Percentiles rank a stretch among this genome's conserved stretches.
Conservation (phyloP, 2,797 vertebrate genomes). For the Lutjanus argentimaculatus region DNA sequence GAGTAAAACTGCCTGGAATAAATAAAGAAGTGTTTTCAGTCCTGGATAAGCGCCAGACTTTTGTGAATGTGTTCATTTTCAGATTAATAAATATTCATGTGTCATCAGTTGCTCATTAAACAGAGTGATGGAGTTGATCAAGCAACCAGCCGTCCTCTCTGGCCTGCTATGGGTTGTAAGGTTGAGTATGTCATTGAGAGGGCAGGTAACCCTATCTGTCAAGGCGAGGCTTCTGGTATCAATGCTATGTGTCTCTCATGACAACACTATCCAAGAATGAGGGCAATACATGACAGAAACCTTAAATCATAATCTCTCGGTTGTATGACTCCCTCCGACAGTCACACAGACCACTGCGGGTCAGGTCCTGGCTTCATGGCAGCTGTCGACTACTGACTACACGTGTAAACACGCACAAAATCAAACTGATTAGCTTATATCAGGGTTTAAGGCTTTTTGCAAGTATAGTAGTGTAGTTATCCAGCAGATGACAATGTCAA, state of each 20-base stretch:
- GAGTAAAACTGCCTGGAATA: not conserved
- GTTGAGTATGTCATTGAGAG: conserved; percentile 36
- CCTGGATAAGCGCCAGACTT: not conserved
- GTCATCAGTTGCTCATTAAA: conserved; percentile 36
- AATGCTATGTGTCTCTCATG: conserved; percentile 63
- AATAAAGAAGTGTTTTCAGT: conserved; percentile 9
- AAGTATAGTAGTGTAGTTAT: too few species aligned
- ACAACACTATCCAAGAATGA: conserved; percentile 68
- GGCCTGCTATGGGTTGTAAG: conserved; percentile 1
- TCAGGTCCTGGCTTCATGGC: not conserved
- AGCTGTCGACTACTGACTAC: not conserved
- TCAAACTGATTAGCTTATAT: not conserved
- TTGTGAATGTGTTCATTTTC: not conserved
- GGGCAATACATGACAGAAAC: conserved; percentile 41
- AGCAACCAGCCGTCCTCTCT: not conserved
- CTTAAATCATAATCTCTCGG: conserved; percentile 58
- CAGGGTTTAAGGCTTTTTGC: too few species aligned
- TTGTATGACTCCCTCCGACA: not conserved
- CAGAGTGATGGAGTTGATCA: conserved; percentile 10
- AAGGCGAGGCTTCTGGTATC: conserved; percentile 42
- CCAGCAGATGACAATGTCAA: too few species aligned
- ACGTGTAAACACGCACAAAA: not conserved
- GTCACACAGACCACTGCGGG: not conserved
- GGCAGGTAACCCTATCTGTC: conserved; percentile 63
- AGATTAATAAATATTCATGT: conserved; percentile 27